Base-by-base conservation (phyloP, 2,113 vertebrate species). In the Ahaetulla prasina region DNA sequence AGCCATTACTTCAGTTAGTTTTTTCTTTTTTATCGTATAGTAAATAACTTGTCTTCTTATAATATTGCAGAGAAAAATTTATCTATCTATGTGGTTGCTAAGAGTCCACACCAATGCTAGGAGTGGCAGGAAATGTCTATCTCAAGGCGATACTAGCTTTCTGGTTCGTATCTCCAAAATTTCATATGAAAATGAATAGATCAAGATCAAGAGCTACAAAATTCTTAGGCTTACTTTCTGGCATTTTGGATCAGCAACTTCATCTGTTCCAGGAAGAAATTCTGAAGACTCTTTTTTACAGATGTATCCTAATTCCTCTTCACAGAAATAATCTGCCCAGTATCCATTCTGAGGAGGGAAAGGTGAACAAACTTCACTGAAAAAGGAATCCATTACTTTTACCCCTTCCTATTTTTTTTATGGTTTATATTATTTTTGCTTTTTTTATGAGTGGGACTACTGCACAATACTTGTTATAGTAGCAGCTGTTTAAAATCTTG, bases 271-370 rank as follows among this genome's bases (percentile, higher is more conserved):
- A 63, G 95, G 8, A 88, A 94, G 96, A 86, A 96, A 97, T 49
- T 90, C 93, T 88, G 97, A 98, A 9, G 98, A 97, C 92, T 98
- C 98, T 94, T 97, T 98, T 97, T 99, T 99, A 93, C 99, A 99
- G 89, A 99, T 94, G 90, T 98, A 99, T 14, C 97, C 98, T 2
- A 97, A 95, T 16, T 97, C 94, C 2, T 68, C 97, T 94, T 99
- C 98, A 94, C 99, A 99, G 63, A 96, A 89, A 53, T 97, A 94
- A 95, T 99, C 98, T 22, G 98, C 97, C 99, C 99, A 99, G 88
- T 94, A 97, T 10, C 98, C 99, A 54, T 98, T 97, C 99, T 99
- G 92, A 49, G 1, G 5, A 85, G 12, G 6, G 3, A 23, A 60
- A 92, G 45, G 87, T 90, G 25, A 93, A 89, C 10, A 93, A 43